phyloP scores from a whole-genome alignment of 2,113 vertebrate genomes.

The Lasiurus cinereus region DNA sequence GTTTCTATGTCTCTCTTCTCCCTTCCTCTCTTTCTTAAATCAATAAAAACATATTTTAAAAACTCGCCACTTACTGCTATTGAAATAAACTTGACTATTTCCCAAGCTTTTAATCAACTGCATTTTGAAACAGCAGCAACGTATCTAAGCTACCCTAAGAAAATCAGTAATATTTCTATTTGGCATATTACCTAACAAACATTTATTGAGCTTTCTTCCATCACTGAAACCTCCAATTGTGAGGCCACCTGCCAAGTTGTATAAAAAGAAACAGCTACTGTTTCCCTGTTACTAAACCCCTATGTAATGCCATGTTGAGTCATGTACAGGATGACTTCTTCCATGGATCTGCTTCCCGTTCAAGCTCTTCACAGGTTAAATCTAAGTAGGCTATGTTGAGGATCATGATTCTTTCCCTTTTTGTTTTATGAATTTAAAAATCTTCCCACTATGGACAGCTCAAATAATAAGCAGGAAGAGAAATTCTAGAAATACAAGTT shows the following conservation, averaged over 20 bases:
- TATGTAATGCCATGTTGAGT: background rate
- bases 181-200: constrained; percentile 53
- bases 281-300: background rate
- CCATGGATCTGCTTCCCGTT: background rate
- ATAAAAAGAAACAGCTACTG: constrained; percentile 11
- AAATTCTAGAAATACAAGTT: constrained; percentile 50
- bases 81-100: constrained; percentile 55
- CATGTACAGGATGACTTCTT: constrained; percentile 6
- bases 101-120: constrained; percentile 32
- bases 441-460: background rate
- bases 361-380: constrained; percentile 38
- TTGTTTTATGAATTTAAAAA: constrained; percentile 59
- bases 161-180: constrained; percentile 49
- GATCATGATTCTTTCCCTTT: constrained; percentile 30
- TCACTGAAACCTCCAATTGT: constrained; percentile 47
- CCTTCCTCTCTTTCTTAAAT: too few relatives aligned
- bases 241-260: background rate
- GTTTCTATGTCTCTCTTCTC: too few relatives aligned
- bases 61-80: background rate
- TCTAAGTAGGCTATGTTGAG: background rate
- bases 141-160: background rate
- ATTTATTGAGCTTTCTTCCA: constrained; percentile 43
- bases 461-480: constrained; percentile 54
- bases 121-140: constrained; percentile 34
- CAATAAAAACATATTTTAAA: too few relatives aligned